Evolutionary conservation across 1,140 invertebrate species (phyloP).

Genomic region (Diorhabda sublineata): DNA sequence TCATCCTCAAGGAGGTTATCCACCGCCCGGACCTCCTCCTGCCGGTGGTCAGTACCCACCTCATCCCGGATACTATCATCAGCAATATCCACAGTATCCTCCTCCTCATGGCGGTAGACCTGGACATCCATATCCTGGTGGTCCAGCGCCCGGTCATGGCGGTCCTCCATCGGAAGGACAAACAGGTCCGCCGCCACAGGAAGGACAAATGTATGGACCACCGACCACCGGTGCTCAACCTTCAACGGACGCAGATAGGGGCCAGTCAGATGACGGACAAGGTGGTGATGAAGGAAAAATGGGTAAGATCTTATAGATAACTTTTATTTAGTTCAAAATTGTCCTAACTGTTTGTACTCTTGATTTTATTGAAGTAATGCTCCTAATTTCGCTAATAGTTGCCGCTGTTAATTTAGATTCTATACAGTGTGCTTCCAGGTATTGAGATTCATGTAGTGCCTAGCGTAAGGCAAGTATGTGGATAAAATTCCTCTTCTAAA

Average conservation of each 20-base stretch:
- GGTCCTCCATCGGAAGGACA: conserved; percentile 8
- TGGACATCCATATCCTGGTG: conserved; percentile 5
- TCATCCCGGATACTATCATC: conserved; percentile 59
- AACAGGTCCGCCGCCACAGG: neutral
- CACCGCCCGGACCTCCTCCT: conserved; percentile 46
- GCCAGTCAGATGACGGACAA: conserved; percentile 9
- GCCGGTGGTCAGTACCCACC: conserved; percentile 50
- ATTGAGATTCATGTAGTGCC: neutral
- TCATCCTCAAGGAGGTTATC: conserved; percentile 54
- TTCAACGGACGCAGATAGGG: conserved; percentile 6
- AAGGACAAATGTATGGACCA: neutral
- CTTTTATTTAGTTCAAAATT: neutral
- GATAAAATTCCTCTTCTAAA: too few species aligned
- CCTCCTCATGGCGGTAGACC: conserved; percentile 44
- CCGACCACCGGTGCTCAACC: neutral
- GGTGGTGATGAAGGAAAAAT: conserved; percentile 10
- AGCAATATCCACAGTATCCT: conserved; percentile 54
- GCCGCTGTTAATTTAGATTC: neutral
- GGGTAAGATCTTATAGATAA: neutral
- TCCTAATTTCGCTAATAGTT: neutral
- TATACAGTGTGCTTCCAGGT: neutral
- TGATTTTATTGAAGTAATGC: neutral
- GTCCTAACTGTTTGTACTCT: neutral
- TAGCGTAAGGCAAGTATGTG: too few species aligned
- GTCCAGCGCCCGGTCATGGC: neutral